phyloP scores from a whole-genome alignment of 2,113 vertebrate genomes.

The Sitta europaea region DNA sequence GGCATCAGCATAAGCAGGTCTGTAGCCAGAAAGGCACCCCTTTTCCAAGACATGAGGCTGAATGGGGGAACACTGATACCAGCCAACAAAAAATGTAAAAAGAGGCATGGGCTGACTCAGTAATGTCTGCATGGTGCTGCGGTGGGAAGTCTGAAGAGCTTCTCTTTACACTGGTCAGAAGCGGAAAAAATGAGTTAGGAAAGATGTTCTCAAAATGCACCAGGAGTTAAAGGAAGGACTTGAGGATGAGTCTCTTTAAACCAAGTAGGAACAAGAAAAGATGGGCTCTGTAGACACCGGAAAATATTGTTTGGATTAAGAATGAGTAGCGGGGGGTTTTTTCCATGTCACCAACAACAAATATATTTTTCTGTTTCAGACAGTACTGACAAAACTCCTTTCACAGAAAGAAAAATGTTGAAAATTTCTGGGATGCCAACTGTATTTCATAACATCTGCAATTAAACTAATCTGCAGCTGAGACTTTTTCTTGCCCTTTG shows the following conservation, averaged over 20 bases:
- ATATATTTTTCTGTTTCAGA: not conserved
- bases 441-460: constrained; percentile 38
- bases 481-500: not conserved
- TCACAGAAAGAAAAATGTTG: not conserved
- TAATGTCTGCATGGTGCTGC: not conserved
- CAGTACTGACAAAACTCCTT: not conserved
- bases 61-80: not conserved
- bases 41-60: not conserved
- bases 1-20: not conserved
- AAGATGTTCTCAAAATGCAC: not conserved
- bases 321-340: not conserved
- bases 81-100: not conserved
- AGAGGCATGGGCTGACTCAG: not conserved
- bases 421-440: constrained; percentile 24
- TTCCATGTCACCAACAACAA: not conserved
- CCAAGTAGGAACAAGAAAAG: not conserved
- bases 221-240: not conserved
- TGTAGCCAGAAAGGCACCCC: not conserved
- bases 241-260: not conserved
- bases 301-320: not conserved
- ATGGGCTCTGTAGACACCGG: not conserved
- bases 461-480: constrained; percentile 12
- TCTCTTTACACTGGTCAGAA: not conserved
- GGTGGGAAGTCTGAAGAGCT: not conserved
- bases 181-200: not conserved